Evolutionary conservation across 2,797 vertebrate species (phyloP), one percentile per base, ranked within the genome.

Genomic region (Falco rusticolus): DNA sequence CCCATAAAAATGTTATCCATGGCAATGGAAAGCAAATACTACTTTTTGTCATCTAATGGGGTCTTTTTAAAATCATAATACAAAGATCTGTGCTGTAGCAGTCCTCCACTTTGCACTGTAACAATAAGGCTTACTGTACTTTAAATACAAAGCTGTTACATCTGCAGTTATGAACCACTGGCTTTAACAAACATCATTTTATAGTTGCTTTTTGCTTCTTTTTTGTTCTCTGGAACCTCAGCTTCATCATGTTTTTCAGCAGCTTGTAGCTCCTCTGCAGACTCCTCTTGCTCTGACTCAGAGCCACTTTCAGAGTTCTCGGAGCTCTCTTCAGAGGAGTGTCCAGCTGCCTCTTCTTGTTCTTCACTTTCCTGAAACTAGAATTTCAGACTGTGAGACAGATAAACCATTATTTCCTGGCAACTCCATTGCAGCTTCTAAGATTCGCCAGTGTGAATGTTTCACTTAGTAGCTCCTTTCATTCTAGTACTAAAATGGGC

Each of bases 151-250:
- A 98, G 97, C 97, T 95, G 90, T 96, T 97, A 96, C 64, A 94
- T 95, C 90, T 94, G 94, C 89, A 98, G 97, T 98, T 98, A 98
- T 95, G 98, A 98, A 69, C 98, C 97, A 92, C 98, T 98, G 25
- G 99, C 98, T 98, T 99, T 99, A 91, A 99, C 99, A 95, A 99
- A 99, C 89, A 98, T 97, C 98, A 98, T 98, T 98, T 99, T 99
- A 93, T 98, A 98, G 94, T 96, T 96, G 88, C 98, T 98, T 98
- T 99, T 99, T 78, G 98, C 97, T 95, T 98, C 98, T 88, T 98
- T 98, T 96, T 98, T 98, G 95, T 95, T 97, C 90, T 98, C 96
- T 60, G 97, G 84, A 95, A 97, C 97, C 75, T 98, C 94, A 61
- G 95, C 86, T 76, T 98, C 96, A 45, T 97, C 95, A 48, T 95